phyloP scores from a whole-genome alignment of 2,888 invertebrate genomes.

The Aphodius granarius region DNA sequence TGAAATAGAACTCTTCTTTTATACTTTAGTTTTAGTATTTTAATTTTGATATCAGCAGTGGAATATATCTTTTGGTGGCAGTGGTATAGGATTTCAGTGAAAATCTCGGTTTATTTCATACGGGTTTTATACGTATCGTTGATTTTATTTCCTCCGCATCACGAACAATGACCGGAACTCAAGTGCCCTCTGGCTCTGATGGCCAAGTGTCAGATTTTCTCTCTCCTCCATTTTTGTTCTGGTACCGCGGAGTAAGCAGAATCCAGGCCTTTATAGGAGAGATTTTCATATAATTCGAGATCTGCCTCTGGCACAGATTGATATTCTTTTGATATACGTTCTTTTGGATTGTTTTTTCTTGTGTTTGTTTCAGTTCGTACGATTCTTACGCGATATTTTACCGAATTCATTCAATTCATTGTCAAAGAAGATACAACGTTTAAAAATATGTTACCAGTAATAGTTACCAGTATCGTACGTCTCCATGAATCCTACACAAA shows the following conservation, averaged over 20 bases:
- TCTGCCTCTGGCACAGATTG: neutral
- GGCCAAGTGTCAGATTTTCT: neutral
- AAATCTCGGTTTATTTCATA: too few relatives aligned
- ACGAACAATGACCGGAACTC: neutral
- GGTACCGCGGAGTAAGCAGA: neutral
- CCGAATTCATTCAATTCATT: neutral
- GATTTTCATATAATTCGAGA: neutral
- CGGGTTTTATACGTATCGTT: too few relatives aligned
- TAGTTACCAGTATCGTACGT: conserved; percentile 28
- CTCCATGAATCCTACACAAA: conserved; percentile 25
- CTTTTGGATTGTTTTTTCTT: neutral
- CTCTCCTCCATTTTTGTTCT: neutral
- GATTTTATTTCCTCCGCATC: neutral
- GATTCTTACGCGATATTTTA: neutral
- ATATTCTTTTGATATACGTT: neutral
- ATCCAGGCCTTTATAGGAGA: neutral
- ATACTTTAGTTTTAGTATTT: too few relatives aligned
- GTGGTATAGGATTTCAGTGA: too few relatives aligned
- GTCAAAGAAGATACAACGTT: neutral
- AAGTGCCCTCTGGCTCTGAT: neutral
- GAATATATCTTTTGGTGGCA: too few relatives aligned
- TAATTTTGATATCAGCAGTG: too few relatives aligned
- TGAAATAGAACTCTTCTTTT: too few relatives aligned
- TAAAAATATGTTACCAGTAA: neutral
- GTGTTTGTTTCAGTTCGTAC: neutral